Percentiles rank a stretch among this genome's conserved stretches.
Evolutionary conservation across 2,888 invertebrate species (phyloP).

Genomic region (Philopedon plagiatum): DNA sequence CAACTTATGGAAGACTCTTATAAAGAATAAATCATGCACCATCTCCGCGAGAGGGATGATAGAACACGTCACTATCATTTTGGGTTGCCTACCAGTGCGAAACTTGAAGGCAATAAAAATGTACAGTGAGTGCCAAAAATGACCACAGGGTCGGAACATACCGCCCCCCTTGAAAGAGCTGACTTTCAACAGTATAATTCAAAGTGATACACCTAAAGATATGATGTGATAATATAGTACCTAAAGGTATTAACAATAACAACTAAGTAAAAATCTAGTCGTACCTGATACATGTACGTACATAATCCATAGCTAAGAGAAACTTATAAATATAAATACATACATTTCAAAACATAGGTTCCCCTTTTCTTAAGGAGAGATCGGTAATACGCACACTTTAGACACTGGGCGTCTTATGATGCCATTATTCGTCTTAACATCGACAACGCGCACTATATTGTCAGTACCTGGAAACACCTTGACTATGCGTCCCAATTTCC

Average conservation of each 20-base stretch:
- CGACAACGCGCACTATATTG: constrained; percentile 27
- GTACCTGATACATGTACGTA: too few species aligned
- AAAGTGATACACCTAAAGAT: background rate
- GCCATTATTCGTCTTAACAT: constrained; percentile 35
- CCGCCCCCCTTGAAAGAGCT: constrained; percentile 32
- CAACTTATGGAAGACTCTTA: too few species aligned
- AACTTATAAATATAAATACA: too few species aligned
- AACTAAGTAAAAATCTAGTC: too few species aligned
- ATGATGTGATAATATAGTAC: background rate
- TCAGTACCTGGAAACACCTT: constrained; percentile 35
- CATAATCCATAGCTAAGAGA: too few species aligned
- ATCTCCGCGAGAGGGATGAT: too few species aligned
- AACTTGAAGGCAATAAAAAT: too few species aligned
- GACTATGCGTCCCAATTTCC: constrained; percentile 42
- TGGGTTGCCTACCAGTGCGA: too few species aligned
- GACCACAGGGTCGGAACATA: constrained; percentile 16
- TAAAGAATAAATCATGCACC: too few species aligned
- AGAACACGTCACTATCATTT: too few species aligned
- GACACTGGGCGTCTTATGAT: constrained; percentile 8
- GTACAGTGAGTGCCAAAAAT: too few species aligned
- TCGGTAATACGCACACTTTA: constrained; percentile 16
- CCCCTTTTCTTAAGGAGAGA: background rate
- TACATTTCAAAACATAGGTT: background rate
- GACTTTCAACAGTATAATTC: constrained; percentile 29
- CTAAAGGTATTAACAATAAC: background rate